phyloP scores from a whole-genome alignment of 2,888 invertebrate genomes.

The Caenorhabditis sp. region DNA sequence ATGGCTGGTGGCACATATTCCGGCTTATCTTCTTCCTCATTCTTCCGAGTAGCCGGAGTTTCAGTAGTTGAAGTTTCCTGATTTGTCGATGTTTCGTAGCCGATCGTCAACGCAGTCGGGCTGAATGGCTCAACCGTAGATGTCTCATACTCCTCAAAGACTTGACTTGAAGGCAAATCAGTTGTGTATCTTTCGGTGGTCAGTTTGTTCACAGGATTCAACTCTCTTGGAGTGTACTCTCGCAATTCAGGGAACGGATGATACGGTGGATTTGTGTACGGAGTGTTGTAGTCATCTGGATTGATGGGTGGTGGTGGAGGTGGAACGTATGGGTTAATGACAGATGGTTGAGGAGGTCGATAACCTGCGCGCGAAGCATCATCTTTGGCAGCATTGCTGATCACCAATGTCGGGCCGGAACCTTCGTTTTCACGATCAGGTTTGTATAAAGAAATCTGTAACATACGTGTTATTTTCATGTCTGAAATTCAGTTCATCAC shows the following conservation, averaged over 20 bases:
- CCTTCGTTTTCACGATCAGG: slow-evolving; percentile 35
- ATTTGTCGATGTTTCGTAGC: slow-evolving; percentile 11
- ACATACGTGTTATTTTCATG: no score
- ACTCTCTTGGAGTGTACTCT: slow-evolving; percentile 8
- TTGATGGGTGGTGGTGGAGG: slow-evolving; percentile 25
- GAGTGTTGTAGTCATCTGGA: slow-evolving; percentile 36
- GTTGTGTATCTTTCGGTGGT: slow-evolving; percentile 16
- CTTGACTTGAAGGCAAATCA: slow-evolving; percentile 12
- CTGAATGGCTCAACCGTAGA: slow-evolving; percentile 15
- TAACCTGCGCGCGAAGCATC: slow-evolving; percentile 34
- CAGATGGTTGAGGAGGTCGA: slow-evolving; percentile 27
- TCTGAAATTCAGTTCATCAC: no score
- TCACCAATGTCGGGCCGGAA: slow-evolving; percentile 34
- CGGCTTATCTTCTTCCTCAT: slow-evolving; percentile 10
- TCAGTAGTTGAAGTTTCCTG: slow-evolving; percentile 21
- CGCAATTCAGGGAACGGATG: slow-evolving; percentile 28
- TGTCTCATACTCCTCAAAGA: background rate
- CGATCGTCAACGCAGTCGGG: background rate
- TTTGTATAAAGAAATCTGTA: slow-evolving; percentile 38
- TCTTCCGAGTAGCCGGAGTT: slow-evolving; percentile 6
- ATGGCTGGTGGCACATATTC: slow-evolving; percentile 36
- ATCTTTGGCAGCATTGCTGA: slow-evolving; percentile 48
- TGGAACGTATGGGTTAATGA: slow-evolving; percentile 30
- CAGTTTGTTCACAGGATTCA: slow-evolving; percentile 16
- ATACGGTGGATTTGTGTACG: slow-evolving; percentile 28